These are phyloP conservation scores for Cheilosia grossa DNA, from an alignment of 2,888 invertebrate species.

Conservation along the genomic window DNA sequence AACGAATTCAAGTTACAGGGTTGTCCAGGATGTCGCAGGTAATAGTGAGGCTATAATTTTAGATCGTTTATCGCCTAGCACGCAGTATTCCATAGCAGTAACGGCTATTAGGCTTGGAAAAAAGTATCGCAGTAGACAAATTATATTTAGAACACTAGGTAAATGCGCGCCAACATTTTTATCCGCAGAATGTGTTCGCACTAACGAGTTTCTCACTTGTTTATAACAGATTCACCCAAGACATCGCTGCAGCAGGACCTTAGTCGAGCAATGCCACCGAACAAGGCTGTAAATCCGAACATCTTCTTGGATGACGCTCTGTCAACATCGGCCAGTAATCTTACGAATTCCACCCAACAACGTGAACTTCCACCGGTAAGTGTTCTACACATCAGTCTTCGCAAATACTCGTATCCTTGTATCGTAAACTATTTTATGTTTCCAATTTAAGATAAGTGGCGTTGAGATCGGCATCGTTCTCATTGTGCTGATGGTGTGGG, in stretches of 20 bases:
- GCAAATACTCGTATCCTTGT: neutral
- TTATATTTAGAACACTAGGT: constrained; percentile 96
- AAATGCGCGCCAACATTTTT: constrained; percentile 77
- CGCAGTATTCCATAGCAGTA: constrained; percentile 94
- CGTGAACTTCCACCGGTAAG: constrained; percentile 83
- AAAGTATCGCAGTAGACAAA: constrained; percentile 92
- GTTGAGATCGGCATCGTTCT: constrained; percentile 95
- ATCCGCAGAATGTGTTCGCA: too few species aligned
- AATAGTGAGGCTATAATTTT: constrained; percentile 94
- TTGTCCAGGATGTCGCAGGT: constrained; percentile 94
- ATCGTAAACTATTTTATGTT: constrained; percentile 5
- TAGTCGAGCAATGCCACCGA: constrained; percentile 80
- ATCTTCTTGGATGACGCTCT: constrained; percentile 80
- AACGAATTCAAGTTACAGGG: constrained; percentile 94
- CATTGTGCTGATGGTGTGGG: constrained; percentile 92
- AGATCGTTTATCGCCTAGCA: constrained; percentile 91
- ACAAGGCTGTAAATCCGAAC: constrained; percentile 61
- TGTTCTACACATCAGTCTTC: neutral
- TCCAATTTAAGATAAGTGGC: constrained; percentile 88
- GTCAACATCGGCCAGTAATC: constrained; percentile 81
- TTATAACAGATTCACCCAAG: constrained; percentile 88
- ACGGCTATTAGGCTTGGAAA: constrained; percentile 93
- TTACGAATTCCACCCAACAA: constrained; percentile 80
- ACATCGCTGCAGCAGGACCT: constrained; percentile 91
- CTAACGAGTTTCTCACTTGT: neutral